Conservation (phyloP, 2,113 vertebrate genomes). For the Osmerus eperlanus region DNA sequence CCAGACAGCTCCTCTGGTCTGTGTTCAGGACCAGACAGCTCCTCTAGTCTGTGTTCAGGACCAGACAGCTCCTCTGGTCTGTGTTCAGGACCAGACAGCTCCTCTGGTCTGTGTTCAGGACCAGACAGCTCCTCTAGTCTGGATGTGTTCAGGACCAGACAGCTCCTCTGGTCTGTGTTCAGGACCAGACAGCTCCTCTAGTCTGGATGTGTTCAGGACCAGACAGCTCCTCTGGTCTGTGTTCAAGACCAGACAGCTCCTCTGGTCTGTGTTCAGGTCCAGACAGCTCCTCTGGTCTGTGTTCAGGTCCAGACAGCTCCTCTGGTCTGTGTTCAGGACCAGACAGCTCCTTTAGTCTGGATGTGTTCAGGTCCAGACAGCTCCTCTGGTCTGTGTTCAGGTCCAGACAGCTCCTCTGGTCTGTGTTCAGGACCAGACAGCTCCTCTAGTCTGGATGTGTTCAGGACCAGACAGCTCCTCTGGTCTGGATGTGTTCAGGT, state of each 20-base stretch:
- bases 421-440: too few relatives aligned
- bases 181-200: slow-evolving; percentile 32
- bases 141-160: slow-evolving; percentile 42
- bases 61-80: neutral
- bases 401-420: too few relatives aligned
- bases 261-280: neutral
- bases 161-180: slow-evolving; percentile 1
- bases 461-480: too few relatives aligned
- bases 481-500: too few relatives aligned
- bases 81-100: slow-evolving; percentile 37
- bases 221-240: neutral
- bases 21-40: slow-evolving; percentile 56
- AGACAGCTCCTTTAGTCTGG: too few relatives aligned
- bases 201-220: slow-evolving; percentile 40
- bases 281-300: neutral
- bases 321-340: too few relatives aligned
- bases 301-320: too few relatives aligned
- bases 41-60: neutral
- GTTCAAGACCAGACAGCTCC: slow-evolving; percentile 36
- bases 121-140: slow-evolving; percentile 58
- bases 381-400: too few relatives aligned
- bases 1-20: too few relatives aligned
- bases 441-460: too few relatives aligned
- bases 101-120: slow-evolving; percentile 46
- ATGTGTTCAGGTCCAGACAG: too few relatives aligned